Conservation (phyloP, 2,888 invertebrate species). For the Hoplodrina blanda region DNA sequence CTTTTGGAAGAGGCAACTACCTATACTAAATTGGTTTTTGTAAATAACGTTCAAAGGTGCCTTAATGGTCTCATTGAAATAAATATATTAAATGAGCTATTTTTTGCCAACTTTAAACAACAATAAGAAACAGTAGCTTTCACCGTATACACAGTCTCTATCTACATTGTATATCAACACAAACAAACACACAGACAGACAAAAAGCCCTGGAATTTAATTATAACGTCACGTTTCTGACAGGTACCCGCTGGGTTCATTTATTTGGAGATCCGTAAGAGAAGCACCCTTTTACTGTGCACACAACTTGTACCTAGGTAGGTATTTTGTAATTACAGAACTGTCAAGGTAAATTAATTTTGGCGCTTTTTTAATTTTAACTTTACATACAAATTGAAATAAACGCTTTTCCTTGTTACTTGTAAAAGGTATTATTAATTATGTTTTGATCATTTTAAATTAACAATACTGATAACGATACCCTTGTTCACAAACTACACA, state of each 20-base stretch:
- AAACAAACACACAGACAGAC: conserved; percentile 39
- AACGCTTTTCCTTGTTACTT: not conserved
- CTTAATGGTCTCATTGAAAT: no score
- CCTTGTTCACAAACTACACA: no score
- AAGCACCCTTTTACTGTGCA: conserved; percentile 22
- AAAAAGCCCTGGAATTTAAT: conserved; percentile 53
- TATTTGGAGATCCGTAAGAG: conserved; percentile 43
- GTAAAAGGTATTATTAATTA: no score
- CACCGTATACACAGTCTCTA: conserved; percentile 26
- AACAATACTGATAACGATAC: no score
- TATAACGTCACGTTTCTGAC: conserved; percentile 60
- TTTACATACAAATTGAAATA: not conserved
- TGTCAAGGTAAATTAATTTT: conserved; percentile 40
- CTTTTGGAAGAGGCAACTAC: no score
- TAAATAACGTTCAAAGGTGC: no score
- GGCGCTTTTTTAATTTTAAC: not conserved
- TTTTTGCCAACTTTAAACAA: not conserved
- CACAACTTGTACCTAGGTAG: not conserved
- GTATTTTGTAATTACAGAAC: conserved; percentile 22
- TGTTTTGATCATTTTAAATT: no score
- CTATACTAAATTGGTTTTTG: no score
- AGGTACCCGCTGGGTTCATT: conserved; percentile 49
- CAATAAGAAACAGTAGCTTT: conserved; percentile 55
- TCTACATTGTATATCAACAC: conserved; percentile 38
- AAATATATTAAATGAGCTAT: not conserved